A percentile compares a stretch with the other conserved stretches of the same genome.
These are phyloP conservation scores for Gopherus flavomarginatus DNA, from an alignment of 2,113 vertebrate genomes.

Conservation along the genomic window DNA sequence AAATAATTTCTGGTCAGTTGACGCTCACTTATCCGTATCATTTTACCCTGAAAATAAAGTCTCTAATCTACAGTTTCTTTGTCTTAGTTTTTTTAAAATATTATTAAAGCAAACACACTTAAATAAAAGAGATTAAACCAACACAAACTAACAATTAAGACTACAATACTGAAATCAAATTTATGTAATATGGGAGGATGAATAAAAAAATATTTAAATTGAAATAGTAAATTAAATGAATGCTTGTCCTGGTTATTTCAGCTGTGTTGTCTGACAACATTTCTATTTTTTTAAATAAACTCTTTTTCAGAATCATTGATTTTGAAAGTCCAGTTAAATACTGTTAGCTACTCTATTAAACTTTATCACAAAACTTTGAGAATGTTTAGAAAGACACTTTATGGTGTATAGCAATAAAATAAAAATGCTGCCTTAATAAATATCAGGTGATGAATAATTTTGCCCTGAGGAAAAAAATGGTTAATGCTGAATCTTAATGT, in stretches of 20 bases:
- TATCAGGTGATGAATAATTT: constrained; percentile 85
- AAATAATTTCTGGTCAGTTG: constrained; percentile 99
- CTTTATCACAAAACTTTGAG: constrained; percentile 71
- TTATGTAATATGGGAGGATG: constrained; percentile 22
- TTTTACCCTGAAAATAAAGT: constrained; percentile 92
- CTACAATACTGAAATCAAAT: constrained; percentile 42
- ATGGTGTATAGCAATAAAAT: constrained; percentile 67
- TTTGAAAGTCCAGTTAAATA: constrained; percentile 25
- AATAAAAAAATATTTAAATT: not conserved
- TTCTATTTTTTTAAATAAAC: constrained; percentile 29
- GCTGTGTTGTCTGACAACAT: constrained; percentile 14
- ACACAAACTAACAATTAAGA: constrained; percentile 74
- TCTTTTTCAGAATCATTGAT: constrained; percentile 13
- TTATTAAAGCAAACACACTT: constrained; percentile 82
- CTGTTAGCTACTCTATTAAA: constrained; percentile 29
- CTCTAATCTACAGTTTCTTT: constrained; percentile 87
- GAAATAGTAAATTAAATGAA: constrained; percentile 49
- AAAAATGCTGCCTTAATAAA: constrained; percentile 80
- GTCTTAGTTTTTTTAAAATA: constrained; percentile 80
- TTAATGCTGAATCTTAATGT: constrained; percentile 91
- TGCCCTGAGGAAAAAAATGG: constrained; percentile 82
- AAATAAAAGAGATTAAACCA: constrained; percentile 75
- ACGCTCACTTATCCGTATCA: constrained; percentile 98
- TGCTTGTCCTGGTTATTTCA: constrained; percentile 32
- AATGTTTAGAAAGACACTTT: constrained; percentile 66